Evolutionary conservation across 2,888 invertebrate genomes (phyloP).

Genomic region (Halictus quadricinctus): DNA sequence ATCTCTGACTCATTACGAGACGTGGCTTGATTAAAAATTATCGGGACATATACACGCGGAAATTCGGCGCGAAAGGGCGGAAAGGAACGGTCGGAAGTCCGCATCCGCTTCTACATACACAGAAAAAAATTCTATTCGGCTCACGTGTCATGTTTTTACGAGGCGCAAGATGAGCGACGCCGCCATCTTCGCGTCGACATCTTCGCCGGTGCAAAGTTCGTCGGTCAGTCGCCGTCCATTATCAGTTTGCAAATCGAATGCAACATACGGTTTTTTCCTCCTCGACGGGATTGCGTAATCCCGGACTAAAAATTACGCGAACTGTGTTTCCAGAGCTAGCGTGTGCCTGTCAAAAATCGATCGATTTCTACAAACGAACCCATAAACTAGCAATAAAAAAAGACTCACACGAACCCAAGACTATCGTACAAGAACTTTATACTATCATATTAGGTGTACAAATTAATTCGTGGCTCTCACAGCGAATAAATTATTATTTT

Average conservation of each 20-base stretch:
- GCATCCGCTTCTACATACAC: conserved; percentile 42
- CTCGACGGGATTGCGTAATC: not conserved
- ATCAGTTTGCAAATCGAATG: not conserved
- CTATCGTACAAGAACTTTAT: not conserved
- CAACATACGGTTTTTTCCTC: not conserved
- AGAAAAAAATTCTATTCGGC: conserved; percentile 50
- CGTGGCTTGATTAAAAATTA: conserved; percentile 36
- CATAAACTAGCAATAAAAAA: not conserved
- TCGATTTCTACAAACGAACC: not conserved
- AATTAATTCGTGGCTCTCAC: not conserved
- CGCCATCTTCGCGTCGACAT: conserved; percentile 1
- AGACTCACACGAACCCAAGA: not conserved
- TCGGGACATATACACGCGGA: conserved; percentile 41
- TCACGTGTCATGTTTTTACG: conserved; percentile 33
- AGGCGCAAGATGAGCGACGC: conserved; percentile 6
- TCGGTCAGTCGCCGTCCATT: conserved; percentile 3
- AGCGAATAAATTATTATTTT: not conserved
- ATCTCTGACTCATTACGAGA: conserved; percentile 27
- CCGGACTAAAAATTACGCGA: not conserved
- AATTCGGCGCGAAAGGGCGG: conserved; percentile 43
- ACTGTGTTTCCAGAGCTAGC: not conserved
- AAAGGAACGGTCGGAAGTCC: conserved; percentile 48
- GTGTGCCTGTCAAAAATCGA: not conserved
- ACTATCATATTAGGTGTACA: not conserved
- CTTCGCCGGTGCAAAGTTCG: conserved; percentile 29